Evolutionary conservation across 2,797 vertebrate species (phyloP), one percentile per base, ranked within the genome.

Genomic region (Oreochromis grahami): DNA sequence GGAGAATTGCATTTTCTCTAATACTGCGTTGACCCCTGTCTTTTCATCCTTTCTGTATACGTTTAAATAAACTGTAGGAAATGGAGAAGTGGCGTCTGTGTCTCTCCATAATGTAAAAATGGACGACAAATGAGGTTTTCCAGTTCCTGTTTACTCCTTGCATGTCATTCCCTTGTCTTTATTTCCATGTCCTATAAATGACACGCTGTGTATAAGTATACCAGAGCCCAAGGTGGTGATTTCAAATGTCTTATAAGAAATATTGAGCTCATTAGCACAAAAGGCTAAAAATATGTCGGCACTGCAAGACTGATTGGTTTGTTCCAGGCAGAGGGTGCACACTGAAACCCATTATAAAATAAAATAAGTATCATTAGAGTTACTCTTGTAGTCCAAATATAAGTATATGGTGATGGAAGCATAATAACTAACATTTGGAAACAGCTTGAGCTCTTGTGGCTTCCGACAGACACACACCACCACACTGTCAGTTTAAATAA

Each of bases 31-130:
- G 38, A 52, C 32, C 26, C 21, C 51, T 2, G 8, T 41, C 7
- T 56, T 41, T 14, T 15, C 4, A 21, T 45, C 80, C 50, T 63
- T 38, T 79, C 58, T 55, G 17, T 77, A 8, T 24, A 4, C 55
- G 11, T 50, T 34, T 68, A 24, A 43, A 50, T 87, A 36, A 74
- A 81, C 68, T 45, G 21, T 15, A 8, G 32, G n/a, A n/a, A 63
- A 85, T 24, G 36, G 48, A 78, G 86, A 90, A 87, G 83, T 82
- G 7, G 7, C 26, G 14, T 17, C 7, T 76, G 9, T 70, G 56
- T 79, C 48, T 82, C 78, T 82, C 88, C 83, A 83, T 56, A 55
- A 36, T 85, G 86, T 84, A 70, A 36, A 90, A 89, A 84, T 79
- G 76, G 14, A 68, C 51, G 1, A 52, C 34, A 82, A 63, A 68